Base-by-base conservation (phyloP, 2,888 invertebrate species). In the Stomorhina lunata region DNA sequence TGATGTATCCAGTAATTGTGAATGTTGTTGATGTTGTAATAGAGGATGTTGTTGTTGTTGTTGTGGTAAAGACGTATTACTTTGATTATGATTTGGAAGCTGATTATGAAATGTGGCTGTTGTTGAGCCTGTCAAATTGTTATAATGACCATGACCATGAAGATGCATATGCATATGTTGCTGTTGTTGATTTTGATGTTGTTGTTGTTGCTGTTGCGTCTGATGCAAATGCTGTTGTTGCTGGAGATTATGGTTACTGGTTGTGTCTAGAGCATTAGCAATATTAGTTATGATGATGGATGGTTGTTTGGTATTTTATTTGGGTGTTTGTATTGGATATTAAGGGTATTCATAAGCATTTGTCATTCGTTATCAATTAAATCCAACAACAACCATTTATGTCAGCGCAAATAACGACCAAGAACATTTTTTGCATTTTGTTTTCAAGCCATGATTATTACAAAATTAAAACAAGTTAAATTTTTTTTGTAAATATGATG, bases 151-250 rank as follows among this genome's bases (percentile, higher is more conserved):
- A 72, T 81, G 81, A 77, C 79, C 82, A 79, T 82, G 82, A 5
- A 84, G 85, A 69, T 84, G 85, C 66, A 72, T 80, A 76, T 75
- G 84, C 59, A 82, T 75, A 66, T 84, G 84, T 45, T 85, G 84
- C 20, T 85, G 86, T 53, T 85, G 84, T n/a, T 85, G 86, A 43
- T 85, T 85, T 57, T 86, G 86, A 45, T 86, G 86, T 65, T 85
- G 87, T 84, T 88, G 87, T 17, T 80, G 86, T 85, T 80, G 86
- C 53, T 43, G 68, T 80, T 84, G 85, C 48, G 68, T 65, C 45
- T 83, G 81, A 69, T 66, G 68, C 50, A 78, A 78, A 53, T 80
- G 78, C 55, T 83, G 88, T 86, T 86, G 89, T 87, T 89, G 87
- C 79, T 66, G 40, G 6, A 82, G 79, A 48, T 79, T 79, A 66